Percentiles rank a stretch among this genome's conserved stretches.
Evolutionary conservation across 2,113 vertebrate genomes (phyloP).

Genomic region (Cebus imitator): DNA sequence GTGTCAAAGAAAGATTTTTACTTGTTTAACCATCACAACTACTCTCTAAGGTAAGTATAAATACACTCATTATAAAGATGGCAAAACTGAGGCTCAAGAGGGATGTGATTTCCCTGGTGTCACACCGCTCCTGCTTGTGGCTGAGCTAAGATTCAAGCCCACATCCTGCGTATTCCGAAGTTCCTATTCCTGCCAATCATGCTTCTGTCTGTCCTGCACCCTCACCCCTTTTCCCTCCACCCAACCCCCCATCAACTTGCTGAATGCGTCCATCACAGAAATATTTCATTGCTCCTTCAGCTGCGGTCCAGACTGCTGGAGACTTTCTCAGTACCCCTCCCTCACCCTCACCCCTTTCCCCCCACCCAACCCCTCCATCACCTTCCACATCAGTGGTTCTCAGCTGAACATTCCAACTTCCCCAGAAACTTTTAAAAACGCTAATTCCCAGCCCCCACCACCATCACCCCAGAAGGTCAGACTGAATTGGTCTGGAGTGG

Average conservation of each 20-base stretch:
- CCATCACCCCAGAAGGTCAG: background rate
- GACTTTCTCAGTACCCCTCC: conserved; percentile 83
- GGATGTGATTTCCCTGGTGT: background rate
- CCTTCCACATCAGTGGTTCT: background rate
- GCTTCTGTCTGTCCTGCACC: background rate
- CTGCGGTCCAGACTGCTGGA: conserved; percentile 94
- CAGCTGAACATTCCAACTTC: background rate
- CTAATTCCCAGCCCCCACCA: background rate
- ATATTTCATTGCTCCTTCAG: conserved; percentile 94
- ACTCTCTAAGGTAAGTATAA: background rate
- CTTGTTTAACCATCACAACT: background rate
- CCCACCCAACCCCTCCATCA: background rate
- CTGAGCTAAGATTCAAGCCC: background rate
- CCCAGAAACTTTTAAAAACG: background rate
- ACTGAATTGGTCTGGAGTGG: background rate
- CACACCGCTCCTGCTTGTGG: background rate
- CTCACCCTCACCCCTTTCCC: background rate
- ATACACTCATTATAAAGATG: background rate
- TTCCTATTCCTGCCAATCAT: background rate
- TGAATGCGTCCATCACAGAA: conserved; percentile 91
- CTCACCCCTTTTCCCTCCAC: background rate
- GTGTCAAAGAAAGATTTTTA: background rate
- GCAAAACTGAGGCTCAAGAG: background rate
- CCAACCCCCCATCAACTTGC: background rate
- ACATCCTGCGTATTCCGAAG: background rate